Evolutionary conservation across 2,797 vertebrate genomes (phyloP).

Genomic region (Pseudochirops corinnae): DNA sequence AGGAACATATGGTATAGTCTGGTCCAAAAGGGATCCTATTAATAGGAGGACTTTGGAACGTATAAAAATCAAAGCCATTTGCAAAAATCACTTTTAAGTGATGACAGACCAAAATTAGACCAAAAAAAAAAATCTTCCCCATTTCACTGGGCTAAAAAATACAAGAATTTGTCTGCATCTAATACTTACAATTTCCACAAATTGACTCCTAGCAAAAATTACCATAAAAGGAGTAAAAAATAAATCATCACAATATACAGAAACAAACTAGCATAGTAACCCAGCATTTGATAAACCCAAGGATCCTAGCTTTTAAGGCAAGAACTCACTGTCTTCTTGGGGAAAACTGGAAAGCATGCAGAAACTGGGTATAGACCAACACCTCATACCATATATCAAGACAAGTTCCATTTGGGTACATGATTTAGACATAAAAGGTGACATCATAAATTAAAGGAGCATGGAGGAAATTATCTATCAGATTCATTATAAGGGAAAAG

Average conservation of each 20-base stretch:
- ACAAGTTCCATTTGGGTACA: background rate
- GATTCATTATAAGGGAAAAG: background rate
- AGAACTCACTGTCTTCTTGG: background rate
- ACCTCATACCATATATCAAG: background rate
- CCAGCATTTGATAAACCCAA: background rate
- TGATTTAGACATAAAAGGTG: background rate
- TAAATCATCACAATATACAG: background rate
- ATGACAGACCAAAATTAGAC: background rate
- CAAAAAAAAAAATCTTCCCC: background rate
- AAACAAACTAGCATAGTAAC: background rate
- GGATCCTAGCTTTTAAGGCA: background rate
- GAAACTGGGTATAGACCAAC: background rate
- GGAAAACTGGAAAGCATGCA: background rate
- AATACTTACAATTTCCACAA: background rate
- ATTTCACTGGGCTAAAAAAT: background rate
- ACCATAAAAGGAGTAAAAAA: background rate
- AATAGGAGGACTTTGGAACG: background rate
- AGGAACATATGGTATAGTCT: conserved; percentile 1
- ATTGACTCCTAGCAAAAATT: background rate
- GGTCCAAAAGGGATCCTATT: background rate
- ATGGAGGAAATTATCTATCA: background rate
- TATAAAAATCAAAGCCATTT: conserved; percentile 8
- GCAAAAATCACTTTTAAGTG: conserved; percentile 3
- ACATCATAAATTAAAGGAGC: background rate
- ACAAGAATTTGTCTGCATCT: background rate